Evolutionary conservation across 2,888 invertebrate genomes (phyloP).

Genomic region (Eueremaeus valkanovi): DNA sequence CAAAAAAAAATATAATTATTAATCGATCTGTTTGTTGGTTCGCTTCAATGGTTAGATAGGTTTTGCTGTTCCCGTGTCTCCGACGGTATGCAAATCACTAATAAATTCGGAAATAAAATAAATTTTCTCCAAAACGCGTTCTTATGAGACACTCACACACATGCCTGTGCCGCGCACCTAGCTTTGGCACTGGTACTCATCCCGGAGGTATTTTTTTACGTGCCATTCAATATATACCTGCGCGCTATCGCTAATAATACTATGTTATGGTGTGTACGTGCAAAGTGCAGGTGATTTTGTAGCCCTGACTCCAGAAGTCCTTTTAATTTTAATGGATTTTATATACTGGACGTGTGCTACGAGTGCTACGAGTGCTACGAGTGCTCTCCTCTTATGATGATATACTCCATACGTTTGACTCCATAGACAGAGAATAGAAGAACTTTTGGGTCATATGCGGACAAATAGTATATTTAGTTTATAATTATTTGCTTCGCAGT

Average conservation of each 20-base stretch:
- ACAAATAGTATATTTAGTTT: conserved; percentile 17
- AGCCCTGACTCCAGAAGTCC: conserved; percentile 22
- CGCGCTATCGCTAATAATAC: conserved; percentile 6
- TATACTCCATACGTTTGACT: no score
- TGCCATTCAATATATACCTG: conserved; percentile 17
- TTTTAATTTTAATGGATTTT: conserved; percentile 29
- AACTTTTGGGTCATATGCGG: conserved; percentile 27
- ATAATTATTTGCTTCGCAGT: conserved; percentile 35
- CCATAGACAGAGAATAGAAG: neutral
- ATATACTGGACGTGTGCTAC: neutral
- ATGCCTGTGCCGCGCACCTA: neutral
- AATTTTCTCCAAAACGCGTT: neutral
- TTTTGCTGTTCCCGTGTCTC: conserved; percentile 30
- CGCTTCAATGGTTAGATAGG: conserved; percentile 25
- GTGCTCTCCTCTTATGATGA: neutral
- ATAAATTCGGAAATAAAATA: neutral
- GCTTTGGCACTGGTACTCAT: neutral
- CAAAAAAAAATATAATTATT: neutral
- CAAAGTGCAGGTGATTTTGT: conserved; percentile 29
- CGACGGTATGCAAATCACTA: conserved; percentile 24
- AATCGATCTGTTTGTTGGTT: conserved; percentile 16
- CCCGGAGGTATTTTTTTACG: conserved; percentile 19
- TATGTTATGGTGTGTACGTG: neutral
- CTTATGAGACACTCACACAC: conserved; percentile 30
- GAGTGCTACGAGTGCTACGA: no score